Conservation (phyloP, 2,888 invertebrate species). For the Brenthis daphne region DNA sequence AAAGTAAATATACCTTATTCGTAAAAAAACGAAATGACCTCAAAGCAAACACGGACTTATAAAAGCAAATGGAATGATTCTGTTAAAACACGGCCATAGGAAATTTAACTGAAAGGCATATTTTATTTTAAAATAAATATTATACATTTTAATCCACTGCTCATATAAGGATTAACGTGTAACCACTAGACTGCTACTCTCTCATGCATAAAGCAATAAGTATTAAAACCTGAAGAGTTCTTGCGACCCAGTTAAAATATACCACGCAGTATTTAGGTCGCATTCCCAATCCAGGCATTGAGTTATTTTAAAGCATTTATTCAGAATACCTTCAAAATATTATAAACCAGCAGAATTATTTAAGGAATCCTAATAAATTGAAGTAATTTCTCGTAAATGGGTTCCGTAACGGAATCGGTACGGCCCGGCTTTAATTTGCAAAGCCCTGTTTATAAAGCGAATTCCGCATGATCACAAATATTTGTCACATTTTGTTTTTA, state of each 20-base stretch:
- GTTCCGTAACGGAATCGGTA: constrained; percentile 47
- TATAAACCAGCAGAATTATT: constrained; percentile 54
- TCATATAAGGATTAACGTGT: constrained; percentile 19
- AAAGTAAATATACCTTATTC: no score
- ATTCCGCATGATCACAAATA: constrained; percentile 42
- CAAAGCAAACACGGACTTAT: no score
- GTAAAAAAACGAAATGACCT: no score
- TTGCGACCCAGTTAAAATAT: constrained; percentile 25
- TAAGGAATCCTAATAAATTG: constrained; percentile 68
- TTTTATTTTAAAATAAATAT: constrained; percentile 17
- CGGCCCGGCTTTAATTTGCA: constrained; percentile 59
- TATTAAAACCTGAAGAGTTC: constrained; percentile 22
- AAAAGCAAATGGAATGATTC: background rate
- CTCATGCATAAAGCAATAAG: constrained; percentile 13
- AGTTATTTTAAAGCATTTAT: constrained; percentile 30
- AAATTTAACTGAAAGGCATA: background rate
- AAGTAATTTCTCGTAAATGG: constrained; percentile 67
- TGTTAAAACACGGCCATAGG: background rate
- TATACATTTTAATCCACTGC: constrained; percentile 6
- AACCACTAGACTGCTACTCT: constrained; percentile 15
- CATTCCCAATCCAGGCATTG: constrained; percentile 32
- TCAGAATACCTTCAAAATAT: constrained; percentile 40
- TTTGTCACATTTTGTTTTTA: constrained; percentile 40
- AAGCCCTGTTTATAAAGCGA: constrained; percentile 50
- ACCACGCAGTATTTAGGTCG: constrained; percentile 26